Base-by-base conservation (phyloP, 2,797 vertebrate species). In the Caiman crocodilus region DNA sequence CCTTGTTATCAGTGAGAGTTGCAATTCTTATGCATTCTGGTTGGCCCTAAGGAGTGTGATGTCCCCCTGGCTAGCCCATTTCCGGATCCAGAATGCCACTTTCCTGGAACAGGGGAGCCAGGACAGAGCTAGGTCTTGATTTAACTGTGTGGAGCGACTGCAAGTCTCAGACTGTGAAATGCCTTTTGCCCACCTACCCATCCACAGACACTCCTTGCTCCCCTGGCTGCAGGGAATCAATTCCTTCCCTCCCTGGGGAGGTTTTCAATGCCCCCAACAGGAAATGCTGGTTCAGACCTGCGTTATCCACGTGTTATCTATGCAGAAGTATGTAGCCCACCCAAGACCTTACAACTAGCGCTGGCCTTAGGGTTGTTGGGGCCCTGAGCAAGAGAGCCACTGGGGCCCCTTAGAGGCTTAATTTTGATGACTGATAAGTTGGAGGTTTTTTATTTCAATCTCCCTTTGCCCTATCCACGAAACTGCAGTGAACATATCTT, bases 21-120 rank as follows among this genome's bases (percentile, higher is more conserved):
- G 88, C 32, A 11, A 30, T 69, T 23, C 20, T 13, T 23, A 18
- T 35, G 35, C 21, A 69, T 20, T 69, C 30, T 12, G 35, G 32
- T 13, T 14, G 67, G 35, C 32, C 32, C 20, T 50, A 50, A 11
- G 7, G 42, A 50, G 42, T 50, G 42, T 50, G 42, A 50, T 11
- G 9, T 84, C 63, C 14, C 78, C 64, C 21, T 2, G 9, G 50
- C 55, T 56, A 26, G 21, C n/a, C 79, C 74, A 32, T 17, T 10
- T 57, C 28, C 35, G 0, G 15, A 15, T 82, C 0, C 0, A 28
- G 26, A 35, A 25, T 77, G 86, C 3, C 1, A 58, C 17, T 20
- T 77, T 16, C 17, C 61, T 60, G 50, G 69, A 58, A 77, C 32
- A 67, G 55, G 13, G 50, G 25, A 69, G 26, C 60, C 77, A 82